These are phyloP conservation scores for Miichthys miiuy DNA, from an alignment of 2,797 vertebrate genomes.

Conservation along the genomic window DNA sequence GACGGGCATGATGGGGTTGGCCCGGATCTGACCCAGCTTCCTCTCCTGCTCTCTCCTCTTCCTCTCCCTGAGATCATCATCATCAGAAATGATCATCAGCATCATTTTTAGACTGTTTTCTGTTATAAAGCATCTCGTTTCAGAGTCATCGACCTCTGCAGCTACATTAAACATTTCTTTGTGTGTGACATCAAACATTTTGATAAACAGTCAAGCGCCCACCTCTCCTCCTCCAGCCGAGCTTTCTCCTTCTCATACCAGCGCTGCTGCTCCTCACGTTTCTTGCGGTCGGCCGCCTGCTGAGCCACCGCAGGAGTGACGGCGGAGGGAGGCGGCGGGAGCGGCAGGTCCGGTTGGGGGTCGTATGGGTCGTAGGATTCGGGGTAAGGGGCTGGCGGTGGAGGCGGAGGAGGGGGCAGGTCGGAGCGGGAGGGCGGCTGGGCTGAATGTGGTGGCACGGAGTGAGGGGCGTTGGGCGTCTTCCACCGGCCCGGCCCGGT, in stretches of 20 bases:
- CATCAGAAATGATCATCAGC: not conserved
- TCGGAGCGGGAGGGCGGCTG: constrained; percentile 78
- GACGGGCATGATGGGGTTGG: constrained; percentile 87
- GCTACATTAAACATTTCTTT: not conserved
- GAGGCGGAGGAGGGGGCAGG: constrained; percentile 78
- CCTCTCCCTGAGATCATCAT: constrained; percentile 84
- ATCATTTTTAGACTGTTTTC: not conserved
- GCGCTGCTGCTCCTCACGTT: constrained; percentile 96
- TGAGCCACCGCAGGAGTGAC: constrained; percentile 83
- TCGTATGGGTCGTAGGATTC: constrained; percentile 74
- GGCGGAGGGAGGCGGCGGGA: constrained; percentile 87
- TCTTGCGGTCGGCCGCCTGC: constrained; percentile 91
- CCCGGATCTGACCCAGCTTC: constrained; percentile 93
- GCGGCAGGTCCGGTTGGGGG: constrained; percentile 84
- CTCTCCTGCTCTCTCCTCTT: constrained; percentile 96
- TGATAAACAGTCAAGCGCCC: not conserved
- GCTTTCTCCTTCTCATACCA: constrained; percentile 99
- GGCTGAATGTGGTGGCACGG: constrained; percentile 59
- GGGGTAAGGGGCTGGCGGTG: constrained; percentile 73
- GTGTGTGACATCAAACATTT: not conserved
- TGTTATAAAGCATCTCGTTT: too few species aligned
- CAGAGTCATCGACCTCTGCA: too few species aligned
- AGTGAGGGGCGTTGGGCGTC: constrained; percentile 86
- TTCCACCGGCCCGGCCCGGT: constrained; percentile 97
- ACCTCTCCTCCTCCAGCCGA: constrained; percentile 94